A percentile compares a stretch with the other conserved stretches of the same genome.
Conservation (phyloP, 1,140 invertebrate genomes). For the Harlomillsia oculata region DNA sequence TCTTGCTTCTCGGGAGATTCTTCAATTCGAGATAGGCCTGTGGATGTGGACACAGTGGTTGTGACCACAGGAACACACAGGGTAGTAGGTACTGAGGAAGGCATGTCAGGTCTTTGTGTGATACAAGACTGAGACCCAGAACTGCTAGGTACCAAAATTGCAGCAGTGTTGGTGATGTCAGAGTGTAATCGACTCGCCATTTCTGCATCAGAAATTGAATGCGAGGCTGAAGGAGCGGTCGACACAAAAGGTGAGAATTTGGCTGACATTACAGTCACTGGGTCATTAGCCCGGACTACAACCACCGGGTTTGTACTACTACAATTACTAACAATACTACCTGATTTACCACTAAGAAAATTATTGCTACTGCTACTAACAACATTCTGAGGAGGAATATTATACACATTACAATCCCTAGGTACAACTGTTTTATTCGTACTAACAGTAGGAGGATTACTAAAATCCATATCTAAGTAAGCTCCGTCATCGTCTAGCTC, state of each 20-base stretch:
- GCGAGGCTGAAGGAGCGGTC: background rate
- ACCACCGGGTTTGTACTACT: constrained; percentile 9
- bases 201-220: too few relatives aligned
- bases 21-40: constrained; percentile 25
- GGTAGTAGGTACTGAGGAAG: background rate
- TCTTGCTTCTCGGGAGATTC: constrained; percentile 34
- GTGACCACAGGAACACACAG: background rate
- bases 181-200: background rate
- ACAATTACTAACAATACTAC: background rate
- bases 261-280: constrained; percentile 4
- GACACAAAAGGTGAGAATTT: background rate
- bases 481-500: constrained; percentile 28
- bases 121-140: too few relatives aligned
- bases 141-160: too few relatives aligned
- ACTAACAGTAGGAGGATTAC: background rate
- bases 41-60: background rate
- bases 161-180: background rate
- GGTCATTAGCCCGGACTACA: constrained; percentile 25
- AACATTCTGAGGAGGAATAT: background rate
- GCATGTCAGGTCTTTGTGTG: too few relatives aligned
- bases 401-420: background rate
- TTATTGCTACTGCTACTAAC: constrained; percentile 12
- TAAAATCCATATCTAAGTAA: constrained; percentile 34
- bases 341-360: constrained; percentile 9
- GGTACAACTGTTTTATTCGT: background rate